These are phyloP conservation scores for Notolepis coatsorum DNA, from an alignment of 2,797 vertebrate genomes.

Conservation along the genomic window DNA sequence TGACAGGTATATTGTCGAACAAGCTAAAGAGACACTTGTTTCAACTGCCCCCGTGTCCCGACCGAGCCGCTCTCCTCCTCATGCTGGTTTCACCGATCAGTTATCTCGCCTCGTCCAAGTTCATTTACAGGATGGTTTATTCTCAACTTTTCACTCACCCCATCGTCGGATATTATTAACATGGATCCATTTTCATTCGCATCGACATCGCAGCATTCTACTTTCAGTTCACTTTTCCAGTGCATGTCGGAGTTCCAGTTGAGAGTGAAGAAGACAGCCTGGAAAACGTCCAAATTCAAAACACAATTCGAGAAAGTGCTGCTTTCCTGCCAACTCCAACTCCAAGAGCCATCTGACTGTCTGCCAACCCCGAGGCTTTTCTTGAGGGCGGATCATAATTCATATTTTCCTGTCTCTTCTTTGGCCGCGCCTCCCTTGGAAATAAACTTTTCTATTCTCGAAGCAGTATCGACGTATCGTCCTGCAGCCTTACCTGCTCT, in stretches of 20 bases:
- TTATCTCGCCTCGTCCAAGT: background rate
- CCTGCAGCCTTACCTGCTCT: too few species aligned
- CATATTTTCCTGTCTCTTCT: constrained; percentile 53
- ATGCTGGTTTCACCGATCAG: background rate
- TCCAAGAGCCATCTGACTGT: constrained; percentile 25
- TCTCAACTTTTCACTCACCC: constrained; percentile 79
- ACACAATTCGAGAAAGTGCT: background rate
- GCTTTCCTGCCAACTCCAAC: constrained; percentile 14
- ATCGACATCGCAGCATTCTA: constrained; percentile 79
- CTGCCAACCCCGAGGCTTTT: constrained; percentile 67
- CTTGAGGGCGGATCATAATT: constrained; percentile 83
- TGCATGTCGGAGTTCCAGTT: constrained; percentile 81
- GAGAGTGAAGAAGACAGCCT: constrained; percentile 66
- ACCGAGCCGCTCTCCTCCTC: too few species aligned
- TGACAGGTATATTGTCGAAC: too few species aligned
- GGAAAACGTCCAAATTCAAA: background rate
- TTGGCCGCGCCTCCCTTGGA: constrained; percentile 83
- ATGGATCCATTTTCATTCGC: constrained; percentile 78
- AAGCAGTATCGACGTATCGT: too few species aligned
- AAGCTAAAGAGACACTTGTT: too few species aligned
- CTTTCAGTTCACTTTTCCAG: constrained; percentile 91
- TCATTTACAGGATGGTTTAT: background rate
- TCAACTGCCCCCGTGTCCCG: too few species aligned
- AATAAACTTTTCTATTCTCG: constrained; percentile 12
- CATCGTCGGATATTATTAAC: constrained; percentile 75